Evolutionary conservation across 2,113 vertebrate species (phyloP).

Genomic region (Hippocampus mohnikei): DNA sequence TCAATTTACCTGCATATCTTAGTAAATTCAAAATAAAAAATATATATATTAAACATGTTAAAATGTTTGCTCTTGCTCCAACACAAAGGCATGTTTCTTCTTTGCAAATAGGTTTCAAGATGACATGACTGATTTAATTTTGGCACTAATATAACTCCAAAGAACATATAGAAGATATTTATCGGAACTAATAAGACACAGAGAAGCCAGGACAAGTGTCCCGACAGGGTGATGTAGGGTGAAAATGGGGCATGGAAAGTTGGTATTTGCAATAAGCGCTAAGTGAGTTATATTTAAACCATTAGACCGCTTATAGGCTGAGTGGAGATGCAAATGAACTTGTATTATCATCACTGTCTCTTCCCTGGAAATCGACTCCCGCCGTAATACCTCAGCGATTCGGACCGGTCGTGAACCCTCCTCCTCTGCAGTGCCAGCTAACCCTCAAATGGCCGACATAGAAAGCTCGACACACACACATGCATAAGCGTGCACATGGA

Average conservation of each 20-base stretch:
- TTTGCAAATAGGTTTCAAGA: not conserved
- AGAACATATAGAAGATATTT: conserved; percentile 22
- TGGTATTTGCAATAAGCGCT: conserved; percentile 57
- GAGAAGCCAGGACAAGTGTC: conserved; percentile 37
- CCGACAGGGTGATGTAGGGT: conserved; percentile 56
- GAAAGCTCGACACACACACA: conserved; percentile 36
- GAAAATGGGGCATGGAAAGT: conserved; percentile 16
- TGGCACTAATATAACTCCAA: not conserved
- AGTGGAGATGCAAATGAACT: conserved; percentile 75
- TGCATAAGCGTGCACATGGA: not conserved
- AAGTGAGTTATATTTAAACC: conserved; percentile 72
- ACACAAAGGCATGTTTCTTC: not conserved
- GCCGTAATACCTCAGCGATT: conserved; percentile 78
- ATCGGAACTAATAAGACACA: conserved; percentile 44
- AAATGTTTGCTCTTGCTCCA: too few species aligned
- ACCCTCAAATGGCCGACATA: conserved; percentile 64
- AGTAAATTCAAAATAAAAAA: too few species aligned
- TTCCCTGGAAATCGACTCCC: conserved; percentile 70
- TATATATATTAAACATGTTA: too few species aligned
- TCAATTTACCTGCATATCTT: too few species aligned
- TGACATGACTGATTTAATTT: not conserved
- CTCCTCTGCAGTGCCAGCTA: conserved; percentile 62
- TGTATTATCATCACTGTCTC: conserved; percentile 70
- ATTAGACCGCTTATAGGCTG: conserved; percentile 69
- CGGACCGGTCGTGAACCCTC: conserved; percentile 76